A percentile compares a stretch with the other conserved stretches of the same genome.
Conservation (phyloP, 2,797 vertebrate genomes). For the Rhinogobio ventralis region DNA sequence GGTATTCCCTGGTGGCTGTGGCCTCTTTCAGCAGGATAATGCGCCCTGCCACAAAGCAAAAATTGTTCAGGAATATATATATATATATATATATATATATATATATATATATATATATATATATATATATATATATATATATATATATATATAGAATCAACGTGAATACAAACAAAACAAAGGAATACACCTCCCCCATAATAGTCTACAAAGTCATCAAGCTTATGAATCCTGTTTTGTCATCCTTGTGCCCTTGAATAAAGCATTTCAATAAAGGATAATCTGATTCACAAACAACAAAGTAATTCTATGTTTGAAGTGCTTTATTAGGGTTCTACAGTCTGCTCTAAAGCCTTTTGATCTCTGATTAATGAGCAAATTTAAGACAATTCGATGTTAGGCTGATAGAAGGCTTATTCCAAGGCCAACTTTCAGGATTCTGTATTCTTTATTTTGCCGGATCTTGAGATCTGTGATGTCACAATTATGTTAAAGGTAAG, state of each 20-base stretch:
- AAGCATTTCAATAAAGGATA: not conserved
- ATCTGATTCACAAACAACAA: slow-evolving; percentile 19
- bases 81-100: no score
- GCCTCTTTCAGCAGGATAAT: no score
- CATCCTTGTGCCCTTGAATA: not conserved
- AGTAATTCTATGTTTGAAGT: slow-evolving; percentile 1
- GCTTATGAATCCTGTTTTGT: not conserved
- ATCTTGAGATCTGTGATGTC: slow-evolving; percentile 14
- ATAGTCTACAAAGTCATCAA: not conserved
- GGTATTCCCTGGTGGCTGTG: no score
- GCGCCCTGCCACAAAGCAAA: no score
- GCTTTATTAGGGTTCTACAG: not conserved
- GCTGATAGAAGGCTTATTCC: slow-evolving; percentile 25
- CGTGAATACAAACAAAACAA: not conserved
- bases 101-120: no score
- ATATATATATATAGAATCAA: no score
- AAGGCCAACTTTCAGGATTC: slow-evolving; percentile 41
- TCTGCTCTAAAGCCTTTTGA: not conserved
- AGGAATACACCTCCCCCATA: not conserved
- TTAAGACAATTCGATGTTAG: slow-evolving; percentile 8
- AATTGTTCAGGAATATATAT: no score
- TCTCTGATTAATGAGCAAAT: slow-evolving; percentile 4
- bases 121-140: no score
- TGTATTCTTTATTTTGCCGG: slow-evolving; percentile 10
- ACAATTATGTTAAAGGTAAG: slow-evolving; percentile 3